Base-by-base conservation (phyloP, 2,888 invertebrate species). In the Volucella inanis region DNA sequence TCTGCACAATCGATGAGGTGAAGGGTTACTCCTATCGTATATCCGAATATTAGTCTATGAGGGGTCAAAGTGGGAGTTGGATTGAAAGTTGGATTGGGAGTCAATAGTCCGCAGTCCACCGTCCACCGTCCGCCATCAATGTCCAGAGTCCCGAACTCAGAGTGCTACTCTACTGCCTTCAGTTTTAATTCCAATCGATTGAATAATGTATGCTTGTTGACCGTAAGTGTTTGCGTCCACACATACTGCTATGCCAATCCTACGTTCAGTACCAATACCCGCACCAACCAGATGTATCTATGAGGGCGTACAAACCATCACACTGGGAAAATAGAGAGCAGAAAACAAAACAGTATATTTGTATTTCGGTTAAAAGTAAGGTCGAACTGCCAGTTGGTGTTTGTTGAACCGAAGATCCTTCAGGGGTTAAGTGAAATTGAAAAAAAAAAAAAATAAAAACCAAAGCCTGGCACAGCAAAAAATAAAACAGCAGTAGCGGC, bases 151-250 rank as follows among this genome's bases (percentile, higher is more conserved):
- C 31, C 59, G 55, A 31, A 38, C 31, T n/a, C 55, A 38, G 12
- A n/a, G 55, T 55, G 55, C 61, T 67, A 43, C 75, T 71, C 71
- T 45, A 47, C 65, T 78, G 61, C 68, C 68, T 83, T 78, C 74
- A 70, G 72, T 84, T 79, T 79, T 84, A 79, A 84, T 84, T 84
- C 83, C 78, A 79, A 79, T 84, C 83, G 83, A 79, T 84, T 84
- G 83, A 84, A 84, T 84, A 84, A 84, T 84, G 79, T 84, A 79
- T 84, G 83, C 83, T 68, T 79, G 83, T 79, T 78, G 78, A 78
- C 83, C 78, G 78, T 70, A 68, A 83, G 83, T 83, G 68, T 82
- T 77, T 82, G 68, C 72, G 77, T 71, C 65, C 71, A n/a, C 57
- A 55, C 50, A 54, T 43, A 39, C 15, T 8, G 31, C 31, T 31